Percentiles rank a stretch among this genome's conserved stretches.
phyloP scores from a whole-genome alignment of 2,797 vertebrate genomes.

The Characodon lateralis region DNA sequence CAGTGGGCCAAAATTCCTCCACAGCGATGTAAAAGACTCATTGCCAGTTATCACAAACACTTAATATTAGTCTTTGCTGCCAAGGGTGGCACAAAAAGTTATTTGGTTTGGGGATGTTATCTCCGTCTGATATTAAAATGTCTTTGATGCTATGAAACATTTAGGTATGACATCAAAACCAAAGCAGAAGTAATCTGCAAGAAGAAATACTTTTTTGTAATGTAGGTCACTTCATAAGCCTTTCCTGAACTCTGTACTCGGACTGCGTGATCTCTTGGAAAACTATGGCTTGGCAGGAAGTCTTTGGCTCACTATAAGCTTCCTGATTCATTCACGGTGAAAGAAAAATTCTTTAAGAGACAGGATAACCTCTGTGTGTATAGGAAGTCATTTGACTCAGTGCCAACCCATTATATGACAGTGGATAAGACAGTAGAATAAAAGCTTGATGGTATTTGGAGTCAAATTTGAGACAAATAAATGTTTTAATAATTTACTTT shows the following conservation, averaged over 20 bases:
- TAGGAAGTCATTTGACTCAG: conserved; percentile 42
- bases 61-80: too few species aligned
- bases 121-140: too few species aligned
- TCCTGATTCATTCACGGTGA: conserved; percentile 45
- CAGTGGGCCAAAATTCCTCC: too few species aligned
- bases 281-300: conserved; percentile 59
- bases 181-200: too few species aligned
- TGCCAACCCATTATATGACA: conserved; percentile 15
- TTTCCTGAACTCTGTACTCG: conserved; percentile 36
- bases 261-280: conserved; percentile 25
- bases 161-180: too few species aligned
- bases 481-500: conserved; percentile 80
- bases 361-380: conserved; percentile 45
- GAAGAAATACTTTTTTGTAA: too few species aligned
- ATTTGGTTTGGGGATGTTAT: too few species aligned
- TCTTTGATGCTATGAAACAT: too few species aligned
- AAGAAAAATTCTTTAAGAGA: conserved; percentile 43
- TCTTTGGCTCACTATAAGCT: conserved; percentile 58
- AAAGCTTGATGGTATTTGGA: too few species aligned
- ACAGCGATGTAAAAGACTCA: too few species aligned
- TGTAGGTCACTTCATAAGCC: conserved; percentile 19
- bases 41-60: too few species aligned
- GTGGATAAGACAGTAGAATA: not conserved
- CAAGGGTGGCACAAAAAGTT: too few species aligned
- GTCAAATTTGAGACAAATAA: conserved; percentile 16